A percentile compares a stretch with the other conserved stretches of the same genome.
Evolutionary conservation across 2,888 invertebrate species (phyloP).

Genomic region (Trichogramma evanescens): DNA sequence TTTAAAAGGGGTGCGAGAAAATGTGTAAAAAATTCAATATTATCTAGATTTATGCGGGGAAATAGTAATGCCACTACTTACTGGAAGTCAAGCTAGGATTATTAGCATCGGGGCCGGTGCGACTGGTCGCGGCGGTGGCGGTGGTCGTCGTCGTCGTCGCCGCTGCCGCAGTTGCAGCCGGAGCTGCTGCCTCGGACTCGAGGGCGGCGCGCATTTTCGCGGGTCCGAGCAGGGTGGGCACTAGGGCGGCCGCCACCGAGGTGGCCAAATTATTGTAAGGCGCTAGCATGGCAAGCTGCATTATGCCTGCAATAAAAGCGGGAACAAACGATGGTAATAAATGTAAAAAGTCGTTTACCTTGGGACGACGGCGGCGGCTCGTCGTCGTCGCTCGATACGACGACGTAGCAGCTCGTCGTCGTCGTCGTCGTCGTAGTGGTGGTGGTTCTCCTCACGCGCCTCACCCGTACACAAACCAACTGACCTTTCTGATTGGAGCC

Average conservation of each 20-base stretch:
- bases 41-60: background rate
- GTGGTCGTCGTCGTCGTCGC: background rate
- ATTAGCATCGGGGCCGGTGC: slow-evolving; percentile 14
- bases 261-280: slow-evolving; percentile 53
- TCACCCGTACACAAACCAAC: slow-evolving; percentile 14
- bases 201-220: slow-evolving; percentile 3
- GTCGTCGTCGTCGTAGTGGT: too few relatives aligned
- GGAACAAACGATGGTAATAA: background rate
- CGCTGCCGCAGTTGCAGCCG: too few relatives aligned
- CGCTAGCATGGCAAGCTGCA: slow-evolving; percentile 51
- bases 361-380: background rate
- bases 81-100: slow-evolving; percentile 16
- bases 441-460: background rate
- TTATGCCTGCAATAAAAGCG: slow-evolving; percentile 43
- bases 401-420: too few relatives aligned
- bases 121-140: background rate
- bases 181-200: background rate
- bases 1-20: background rate
- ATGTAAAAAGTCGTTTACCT: background rate
- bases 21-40: background rate
- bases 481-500: slow-evolving; percentile 46
- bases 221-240: slow-evolving; percentile 47
- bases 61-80: slow-evolving; percentile 5
- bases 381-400: too few relatives aligned
- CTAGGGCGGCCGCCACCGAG: slow-evolving; percentile 50